Percentiles rank a stretch among this genome's conserved stretches.
These are phyloP conservation scores for Drosophila subsilvestris DNA, from an alignment of 2,888 invertebrate genomes.

Conservation along the genomic window DNA sequence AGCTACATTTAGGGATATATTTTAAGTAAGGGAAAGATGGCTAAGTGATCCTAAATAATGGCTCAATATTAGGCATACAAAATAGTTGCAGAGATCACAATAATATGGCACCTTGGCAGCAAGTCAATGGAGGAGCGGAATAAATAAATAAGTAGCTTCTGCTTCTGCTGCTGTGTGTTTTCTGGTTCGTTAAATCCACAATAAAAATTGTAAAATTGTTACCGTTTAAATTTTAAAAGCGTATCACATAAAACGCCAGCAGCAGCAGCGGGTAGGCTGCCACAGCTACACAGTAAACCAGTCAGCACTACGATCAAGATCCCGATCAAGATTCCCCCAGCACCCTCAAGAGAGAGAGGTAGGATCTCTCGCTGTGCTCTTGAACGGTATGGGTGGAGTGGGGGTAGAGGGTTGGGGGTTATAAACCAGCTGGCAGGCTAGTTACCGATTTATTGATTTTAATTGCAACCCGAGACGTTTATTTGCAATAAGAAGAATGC, in stretches of 20 bases:
- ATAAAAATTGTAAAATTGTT: conserved; percentile 62
- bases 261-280: neutral
- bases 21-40: too few species aligned
- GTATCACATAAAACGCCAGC: conserved; percentile 39
- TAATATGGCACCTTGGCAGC: neutral
- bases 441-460: conserved; percentile 81
- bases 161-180: conserved; percentile 4
- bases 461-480: conserved; percentile 83
- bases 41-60: too few species aligned
- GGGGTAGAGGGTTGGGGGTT: conserved; percentile 39
- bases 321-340: neutral
- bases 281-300: neutral
- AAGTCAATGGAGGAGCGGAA: too few species aligned
- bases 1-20: too few species aligned
- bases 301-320: conserved; percentile 3
- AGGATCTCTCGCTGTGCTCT: conserved; percentile 35
- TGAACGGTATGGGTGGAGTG: conserved; percentile 15
- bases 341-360: neutral
- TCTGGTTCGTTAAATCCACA: conserved; percentile 50
- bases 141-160: neutral
- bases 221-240: conserved; percentile 57
- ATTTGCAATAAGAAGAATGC: conserved; percentile 72
- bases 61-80: too few species aligned
- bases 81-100: neutral
- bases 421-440: conserved; percentile 79